Evolutionary conservation across 30 jellyfish, hydroid and myxozoan genomes (phyloP), one percentile per base, ranked within the genome.

Genomic region (Catostylus mosaicus): DNA sequence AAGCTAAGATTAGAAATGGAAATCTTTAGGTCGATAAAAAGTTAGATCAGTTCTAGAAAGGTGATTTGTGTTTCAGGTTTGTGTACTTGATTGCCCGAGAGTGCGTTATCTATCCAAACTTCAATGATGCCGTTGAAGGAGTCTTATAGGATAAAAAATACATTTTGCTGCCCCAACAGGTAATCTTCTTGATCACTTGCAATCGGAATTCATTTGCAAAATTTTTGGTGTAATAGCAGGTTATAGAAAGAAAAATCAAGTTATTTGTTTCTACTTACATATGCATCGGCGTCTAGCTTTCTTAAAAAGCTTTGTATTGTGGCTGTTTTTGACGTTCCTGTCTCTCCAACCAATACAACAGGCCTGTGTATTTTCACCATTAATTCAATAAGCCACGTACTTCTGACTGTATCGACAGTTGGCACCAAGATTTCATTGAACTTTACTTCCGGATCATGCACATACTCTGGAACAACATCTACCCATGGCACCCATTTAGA

Each of bases 241-340:
- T n/a, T n/a, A n/a, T n/a, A n/a, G n/a, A n/a, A n/a, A n/a, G n/a
- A n/a, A n/a, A n/a, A n/a, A n/a, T n/a, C n/a, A n/a, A n/a, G n/a
- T n/a, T n/a, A n/a, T n/a, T n/a, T n/a, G n/a, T n/a, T n/a, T 7
- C 3, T 29, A 70, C 99, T 69, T 76, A 95, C 99, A 73, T 83
- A 95, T 33, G 86, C 83, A 2, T 95, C 99, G 2, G 87, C 40
- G 78, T 95, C 97, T 48, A 95, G 87, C 46, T 84, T 84, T 48
- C 97, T 78, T 85, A 95, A 56, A 52, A 95, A 95, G 66, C 83
- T 95, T 34, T 95, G 99, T 24, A 95, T 70, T 43, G 99, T 95
- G 31, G 99, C 99, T 0, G 99, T 90, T 79, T 95, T 95, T 6
- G 99, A 95, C 2, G 99, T 95, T 16, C 99, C 99, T 12, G 97